Evolutionary conservation across 1,140 invertebrate genomes (phyloP).

Genomic region (Lordiphosa mommai): DNA sequence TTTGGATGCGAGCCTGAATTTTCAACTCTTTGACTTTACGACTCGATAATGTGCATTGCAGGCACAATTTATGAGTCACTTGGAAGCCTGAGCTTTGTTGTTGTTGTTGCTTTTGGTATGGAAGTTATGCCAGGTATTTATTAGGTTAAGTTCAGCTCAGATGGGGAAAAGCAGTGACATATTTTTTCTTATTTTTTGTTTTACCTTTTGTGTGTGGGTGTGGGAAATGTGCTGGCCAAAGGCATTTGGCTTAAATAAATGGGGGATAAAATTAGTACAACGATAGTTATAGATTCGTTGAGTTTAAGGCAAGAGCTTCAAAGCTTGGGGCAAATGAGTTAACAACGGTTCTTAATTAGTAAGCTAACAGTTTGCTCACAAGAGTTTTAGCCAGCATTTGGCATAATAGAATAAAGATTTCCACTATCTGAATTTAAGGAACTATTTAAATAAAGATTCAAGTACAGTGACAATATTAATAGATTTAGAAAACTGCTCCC

Average conservation of each 20-base stretch:
- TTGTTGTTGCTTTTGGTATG: background rate
- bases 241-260: slow-evolving; percentile 4
- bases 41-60: slow-evolving; percentile 64
- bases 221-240: background rate
- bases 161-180: slow-evolving; percentile 25
- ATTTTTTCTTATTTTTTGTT: slow-evolving; percentile 2
- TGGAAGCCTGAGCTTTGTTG: slow-evolving; percentile 9
- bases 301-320: too few relatives aligned
- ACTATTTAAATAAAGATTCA: too few relatives aligned
- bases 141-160: slow-evolving; percentile 60
- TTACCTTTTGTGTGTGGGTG: slow-evolving; percentile 31
- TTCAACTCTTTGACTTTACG: slow-evolving; percentile 36
- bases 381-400: too few relatives aligned
- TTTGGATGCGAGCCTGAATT: slow-evolving; percentile 22
- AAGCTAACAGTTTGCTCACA: too few relatives aligned
- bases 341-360: too few relatives aligned
- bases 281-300: too few relatives aligned
- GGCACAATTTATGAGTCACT: slow-evolving; percentile 71
- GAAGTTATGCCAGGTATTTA: slow-evolving; percentile 59
- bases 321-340: too few relatives aligned
- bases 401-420: too few relatives aligned
- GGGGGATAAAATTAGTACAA: background rate
- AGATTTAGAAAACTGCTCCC: too few relatives aligned
- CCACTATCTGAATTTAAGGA: too few relatives aligned
- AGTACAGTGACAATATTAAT: too few relatives aligned